phyloP scores from a whole-genome alignment of 2,888 invertebrate genomes.

The Criorhina ranunculi region DNA sequence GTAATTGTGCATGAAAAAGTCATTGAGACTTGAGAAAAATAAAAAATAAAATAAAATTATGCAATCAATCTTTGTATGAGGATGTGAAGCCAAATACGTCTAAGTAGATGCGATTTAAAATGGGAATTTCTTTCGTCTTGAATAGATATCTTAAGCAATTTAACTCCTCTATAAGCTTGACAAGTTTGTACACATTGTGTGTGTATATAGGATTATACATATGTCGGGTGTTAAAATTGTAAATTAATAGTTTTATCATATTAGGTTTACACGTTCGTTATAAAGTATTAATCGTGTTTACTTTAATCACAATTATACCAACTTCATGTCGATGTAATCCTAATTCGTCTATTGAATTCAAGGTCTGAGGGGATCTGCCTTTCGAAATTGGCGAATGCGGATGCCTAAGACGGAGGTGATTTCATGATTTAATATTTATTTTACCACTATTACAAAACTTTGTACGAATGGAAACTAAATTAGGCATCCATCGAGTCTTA shows the following conservation, averaged over 20 bases:
- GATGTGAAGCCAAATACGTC: background rate
- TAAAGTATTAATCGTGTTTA: background rate
- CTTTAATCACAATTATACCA: background rate
- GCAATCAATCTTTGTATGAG: constrained; percentile 17
- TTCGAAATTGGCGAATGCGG: background rate
- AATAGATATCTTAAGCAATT: constrained; percentile 4
- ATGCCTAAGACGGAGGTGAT: background rate
- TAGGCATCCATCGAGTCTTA: no score
- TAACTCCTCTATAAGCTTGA: background rate
- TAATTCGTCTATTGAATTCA: background rate
- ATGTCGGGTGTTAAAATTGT: background rate
- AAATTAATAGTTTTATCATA: background rate
- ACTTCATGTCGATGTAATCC: background rate
- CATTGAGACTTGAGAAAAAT: constrained; percentile 13
- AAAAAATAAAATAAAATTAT: constrained; percentile 11
- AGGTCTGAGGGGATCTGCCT: background rate
- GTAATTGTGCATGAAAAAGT: constrained; percentile 40
- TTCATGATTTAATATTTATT: no score
- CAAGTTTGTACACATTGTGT: background rate
- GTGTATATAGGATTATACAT: background rate
- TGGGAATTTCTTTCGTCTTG: constrained; percentile 1
- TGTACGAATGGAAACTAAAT: no score
- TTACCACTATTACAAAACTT: no score
- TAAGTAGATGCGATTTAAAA: background rate
- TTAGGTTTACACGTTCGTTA: background rate